A percentile compares a stretch with the other conserved stretches of the same genome.
Conservation (phyloP, 2,113 vertebrate species). For the Myrmecophaga tridactyla region DNA sequence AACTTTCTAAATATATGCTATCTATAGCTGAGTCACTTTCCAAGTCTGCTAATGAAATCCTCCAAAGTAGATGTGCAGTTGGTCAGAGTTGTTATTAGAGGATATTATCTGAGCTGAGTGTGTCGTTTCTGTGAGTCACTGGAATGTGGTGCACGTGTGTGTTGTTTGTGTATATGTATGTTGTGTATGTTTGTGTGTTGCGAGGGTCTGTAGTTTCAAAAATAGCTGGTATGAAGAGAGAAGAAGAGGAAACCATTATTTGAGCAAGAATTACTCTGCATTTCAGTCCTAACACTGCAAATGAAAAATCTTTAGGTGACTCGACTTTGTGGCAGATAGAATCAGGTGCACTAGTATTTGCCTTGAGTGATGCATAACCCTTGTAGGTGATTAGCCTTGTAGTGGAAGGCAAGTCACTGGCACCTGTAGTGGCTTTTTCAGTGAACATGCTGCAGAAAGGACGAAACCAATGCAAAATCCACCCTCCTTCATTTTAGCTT, state of each 20-base stretch:
- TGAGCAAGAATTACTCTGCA: constrained; percentile 19
- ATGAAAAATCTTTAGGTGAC: neutral
- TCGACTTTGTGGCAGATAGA: neutral
- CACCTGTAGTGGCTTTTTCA: neutral
- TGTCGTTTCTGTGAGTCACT: constrained; percentile 65
- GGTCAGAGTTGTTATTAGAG: constrained; percentile 50
- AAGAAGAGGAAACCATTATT: constrained; percentile 30
- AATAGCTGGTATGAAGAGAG: constrained; percentile 24
- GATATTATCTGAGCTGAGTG: constrained; percentile 40
- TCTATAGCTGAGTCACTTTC: constrained; percentile 51
- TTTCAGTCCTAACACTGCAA: neutral
- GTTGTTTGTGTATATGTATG: neutral
- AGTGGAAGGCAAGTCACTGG: neutral
- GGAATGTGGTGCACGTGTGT: constrained; percentile 44
- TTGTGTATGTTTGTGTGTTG: neutral
- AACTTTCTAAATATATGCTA: constrained; percentile 60
- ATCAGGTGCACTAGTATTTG: neutral
- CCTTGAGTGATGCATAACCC: neutral
- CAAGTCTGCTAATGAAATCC: constrained; percentile 39
- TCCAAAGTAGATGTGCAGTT: constrained; percentile 63
- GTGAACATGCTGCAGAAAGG: neutral
- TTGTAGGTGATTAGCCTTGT: neutral
- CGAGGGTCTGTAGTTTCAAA: constrained; percentile 21
- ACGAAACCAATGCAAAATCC: neutral
- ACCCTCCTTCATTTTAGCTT: neutral